phyloP scores from a whole-genome alignment of 2,113 vertebrate species.

The Petrocephalus zakoni region DNA sequence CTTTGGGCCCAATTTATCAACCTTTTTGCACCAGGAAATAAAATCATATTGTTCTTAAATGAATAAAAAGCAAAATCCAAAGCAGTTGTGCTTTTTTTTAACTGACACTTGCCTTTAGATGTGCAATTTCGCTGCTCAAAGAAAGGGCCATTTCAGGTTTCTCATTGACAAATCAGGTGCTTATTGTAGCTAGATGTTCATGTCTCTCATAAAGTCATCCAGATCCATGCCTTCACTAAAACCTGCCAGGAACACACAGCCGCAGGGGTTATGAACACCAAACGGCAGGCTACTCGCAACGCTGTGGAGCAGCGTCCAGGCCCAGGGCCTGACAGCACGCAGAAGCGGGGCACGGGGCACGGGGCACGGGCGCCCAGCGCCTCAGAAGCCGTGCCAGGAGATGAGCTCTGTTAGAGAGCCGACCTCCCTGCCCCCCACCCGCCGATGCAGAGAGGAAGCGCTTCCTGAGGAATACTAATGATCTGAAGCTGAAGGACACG shows the following conservation, averaged over 20 bases:
- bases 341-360: not conserved
- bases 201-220: not conserved
- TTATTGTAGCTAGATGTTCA: not conserved
- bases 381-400: constrained; percentile 58
- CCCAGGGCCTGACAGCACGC: not conserved
- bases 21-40: not conserved
- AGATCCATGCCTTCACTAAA: not conserved
- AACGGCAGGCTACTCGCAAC: not conserved
- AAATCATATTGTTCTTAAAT: not conserved
- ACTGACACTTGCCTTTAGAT: not conserved
- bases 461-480: constrained; percentile 66
- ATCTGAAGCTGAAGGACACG: constrained; percentile 41
- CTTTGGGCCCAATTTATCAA: not conserved
- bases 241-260: not conserved
- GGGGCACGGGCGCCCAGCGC: constrained; percentile 13
- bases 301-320: not conserved
- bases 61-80: not conserved
- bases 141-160: not conserved
- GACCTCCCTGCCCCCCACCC: not conserved
- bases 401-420: constrained; percentile 47
- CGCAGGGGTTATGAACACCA: not conserved
- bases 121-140: not conserved
- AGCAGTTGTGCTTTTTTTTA: not conserved
- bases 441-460: constrained; percentile 58
- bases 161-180: not conserved